A percentile compares a stretch with the other conserved stretches of the same genome.
phyloP scores from a whole-genome alignment of 2,888 invertebrate species.

The Perithous albicinctus region DNA sequence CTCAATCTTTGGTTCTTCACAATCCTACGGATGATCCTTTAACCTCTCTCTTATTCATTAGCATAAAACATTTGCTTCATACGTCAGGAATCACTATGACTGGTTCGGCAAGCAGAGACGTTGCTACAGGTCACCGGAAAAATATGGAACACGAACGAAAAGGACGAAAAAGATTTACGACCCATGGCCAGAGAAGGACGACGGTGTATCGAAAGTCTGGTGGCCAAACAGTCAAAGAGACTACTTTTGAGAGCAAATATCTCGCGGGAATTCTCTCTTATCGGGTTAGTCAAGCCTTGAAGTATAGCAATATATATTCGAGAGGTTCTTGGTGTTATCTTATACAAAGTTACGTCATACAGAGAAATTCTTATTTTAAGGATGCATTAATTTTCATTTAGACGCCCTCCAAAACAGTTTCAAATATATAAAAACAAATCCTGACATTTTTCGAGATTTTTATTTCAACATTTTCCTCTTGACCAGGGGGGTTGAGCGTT shows the following conservation, averaged over 20 bases:
- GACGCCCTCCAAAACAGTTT: no score
- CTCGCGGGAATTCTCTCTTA: conserved; percentile 27
- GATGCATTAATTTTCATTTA: no score
- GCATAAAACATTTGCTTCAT: conserved; percentile 52
- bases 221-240: conserved; percentile 23
- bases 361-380: neutral
- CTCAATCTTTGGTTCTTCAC: conserved; percentile 20
- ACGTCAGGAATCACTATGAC: conserved; percentile 21
- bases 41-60: conserved; percentile 44
- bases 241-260: conserved; percentile 22
- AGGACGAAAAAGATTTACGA: conserved; percentile 76
- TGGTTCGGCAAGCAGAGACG: conserved; percentile 35
- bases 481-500: no score
- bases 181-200: conserved; percentile 24
- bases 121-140: conserved; percentile 53
- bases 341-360: neutral
- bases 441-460: no score
- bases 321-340: neutral
- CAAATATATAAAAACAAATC: no score
- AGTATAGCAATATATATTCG: neutral
- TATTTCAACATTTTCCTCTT: no score
- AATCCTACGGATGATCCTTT: conserved; percentile 21
- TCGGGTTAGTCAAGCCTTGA: conserved; percentile 20
- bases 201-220: conserved; percentile 31
- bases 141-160: conserved; percentile 78